phyloP scores from a whole-genome alignment of 1,140 invertebrate genomes.

The Venturia canescens region DNA sequence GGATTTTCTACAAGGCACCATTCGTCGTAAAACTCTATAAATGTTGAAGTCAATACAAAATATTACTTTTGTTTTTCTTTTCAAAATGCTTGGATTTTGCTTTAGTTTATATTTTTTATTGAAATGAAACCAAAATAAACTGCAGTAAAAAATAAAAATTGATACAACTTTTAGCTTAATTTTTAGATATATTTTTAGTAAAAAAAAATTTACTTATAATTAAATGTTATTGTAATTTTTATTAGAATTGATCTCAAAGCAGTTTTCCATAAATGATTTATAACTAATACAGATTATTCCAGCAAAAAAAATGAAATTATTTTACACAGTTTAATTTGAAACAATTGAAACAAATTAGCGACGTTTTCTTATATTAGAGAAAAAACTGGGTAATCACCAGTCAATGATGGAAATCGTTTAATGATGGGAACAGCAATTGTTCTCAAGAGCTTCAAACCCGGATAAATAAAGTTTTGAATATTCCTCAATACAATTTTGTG shows the following conservation, averaged over 20 bases:
- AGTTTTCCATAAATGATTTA: constrained; percentile 1
- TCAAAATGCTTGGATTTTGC: too few species aligned
- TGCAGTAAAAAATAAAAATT: constrained; percentile 48
- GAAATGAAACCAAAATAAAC: too few species aligned
- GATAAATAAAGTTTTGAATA: constrained; percentile 84
- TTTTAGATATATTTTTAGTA: constrained; percentile 11
- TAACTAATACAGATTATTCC: not conserved
- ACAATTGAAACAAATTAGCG: too few species aligned
- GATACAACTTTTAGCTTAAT: not conserved
- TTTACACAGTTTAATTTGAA: too few species aligned
- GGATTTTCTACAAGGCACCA: constrained; percentile 87
- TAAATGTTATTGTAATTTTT: constrained; percentile 50
- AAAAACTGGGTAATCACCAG: constrained; percentile 74
- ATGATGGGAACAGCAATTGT: constrained; percentile 81
- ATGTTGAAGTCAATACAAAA: constrained; percentile 49
- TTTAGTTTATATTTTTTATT: not conserved
- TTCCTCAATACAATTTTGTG: constrained; percentile 80
- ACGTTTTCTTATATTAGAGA: not conserved
- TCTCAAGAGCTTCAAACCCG: constrained; percentile 80
- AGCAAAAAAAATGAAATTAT: too few species aligned
- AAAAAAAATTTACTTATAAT: constrained; percentile 3
- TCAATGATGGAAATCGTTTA: constrained; percentile 79
- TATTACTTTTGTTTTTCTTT: too few species aligned
- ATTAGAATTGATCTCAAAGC: constrained; percentile 18
- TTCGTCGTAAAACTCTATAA: constrained; percentile 87